Evolutionary conservation across 2,888 invertebrate species (phyloP), one percentile per base, ranked within the genome.

Genomic region (Drosophila pseudotakahashii): DNA sequence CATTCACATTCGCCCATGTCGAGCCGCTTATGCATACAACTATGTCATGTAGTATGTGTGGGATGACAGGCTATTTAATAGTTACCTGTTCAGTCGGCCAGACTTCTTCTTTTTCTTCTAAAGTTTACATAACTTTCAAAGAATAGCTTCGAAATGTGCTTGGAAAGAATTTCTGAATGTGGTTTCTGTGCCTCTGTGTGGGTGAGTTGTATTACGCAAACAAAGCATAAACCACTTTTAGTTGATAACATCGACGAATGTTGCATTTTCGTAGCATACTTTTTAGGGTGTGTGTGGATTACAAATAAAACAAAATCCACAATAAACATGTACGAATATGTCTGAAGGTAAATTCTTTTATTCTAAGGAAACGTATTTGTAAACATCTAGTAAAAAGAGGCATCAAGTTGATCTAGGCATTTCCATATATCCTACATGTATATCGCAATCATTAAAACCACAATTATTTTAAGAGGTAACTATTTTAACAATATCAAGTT

Each of bases 21-120:
- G 54, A 47, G 61, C 60, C 45, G 54, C 60, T 53, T 52, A 50
- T 42, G 61, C 60, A 60, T 16, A 39, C 19, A 48, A 37, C 41
- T 44, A 44, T 41, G 45, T 42, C 44, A 36, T 32, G 47, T 60
- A 32, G 47, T 60, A 37, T 52, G 32, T 48, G 42, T 44, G 44
- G 48, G 39, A 48, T 53, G 68, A 68, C 67, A 69, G 67, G 67
- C 70, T 70, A 68, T 68, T 68, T 69, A 58, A 68, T 68, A 69
- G 67, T 58, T 68, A 69, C 57, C 67, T 68, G 67, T 63, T 62
- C 62, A 32, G 41, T 42, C 48, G 62, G 53, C 67, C 68, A 39
- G 45, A 16, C 50, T 36, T 47, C 48, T 47, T 26, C 34, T 23
- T n/a, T 23, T 44, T 9, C 41, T 57, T 36, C 7, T 67, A 67